Conservation (phyloP, 2,888 invertebrate genomes). For the Eulithis testata region DNA sequence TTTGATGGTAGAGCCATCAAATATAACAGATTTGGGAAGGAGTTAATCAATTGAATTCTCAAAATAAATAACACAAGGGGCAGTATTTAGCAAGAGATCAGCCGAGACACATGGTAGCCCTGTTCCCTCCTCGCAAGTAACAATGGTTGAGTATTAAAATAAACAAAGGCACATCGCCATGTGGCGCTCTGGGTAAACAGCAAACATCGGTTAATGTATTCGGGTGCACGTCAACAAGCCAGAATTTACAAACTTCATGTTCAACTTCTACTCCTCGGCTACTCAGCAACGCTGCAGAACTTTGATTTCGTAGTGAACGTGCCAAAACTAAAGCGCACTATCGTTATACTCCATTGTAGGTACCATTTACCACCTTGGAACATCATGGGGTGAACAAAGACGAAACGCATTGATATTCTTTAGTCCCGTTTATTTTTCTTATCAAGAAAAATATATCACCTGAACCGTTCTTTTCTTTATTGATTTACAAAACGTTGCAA, state of each 20-base stretch:
- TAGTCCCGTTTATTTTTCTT: constrained; percentile 9
- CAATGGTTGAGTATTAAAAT: constrained; percentile 83
- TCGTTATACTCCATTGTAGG: constrained; percentile 18
- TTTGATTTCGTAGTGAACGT: constrained; percentile 62
- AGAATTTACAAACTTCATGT: constrained; percentile 44
- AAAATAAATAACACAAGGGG: constrained; percentile 25
- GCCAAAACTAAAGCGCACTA: constrained; percentile 44
- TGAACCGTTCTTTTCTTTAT: not conserved
- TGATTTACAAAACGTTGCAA: not conserved
- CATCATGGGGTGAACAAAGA: constrained; percentile 19
- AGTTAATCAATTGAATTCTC: constrained; percentile 14
- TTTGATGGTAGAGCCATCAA: not conserved
- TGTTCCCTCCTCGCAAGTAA: constrained; percentile 71
- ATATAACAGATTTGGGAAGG: constrained; percentile 15
- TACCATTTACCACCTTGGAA: not conserved
- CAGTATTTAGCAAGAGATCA: constrained; percentile 42
- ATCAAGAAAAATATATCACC: constrained; percentile 5
- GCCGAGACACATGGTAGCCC: constrained; percentile 58
- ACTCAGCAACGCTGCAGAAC: constrained; percentile 49
- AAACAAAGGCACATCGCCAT: constrained; percentile 77
- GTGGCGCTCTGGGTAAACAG: constrained; percentile 74
- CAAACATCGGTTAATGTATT: constrained; percentile 75
- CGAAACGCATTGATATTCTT: constrained; percentile 13
- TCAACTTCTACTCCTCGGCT: constrained; percentile 43
- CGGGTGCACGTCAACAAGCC: constrained; percentile 59